phyloP scores from a whole-genome alignment of 2,113 vertebrate genomes.

The Neotoma lepida region DNA sequence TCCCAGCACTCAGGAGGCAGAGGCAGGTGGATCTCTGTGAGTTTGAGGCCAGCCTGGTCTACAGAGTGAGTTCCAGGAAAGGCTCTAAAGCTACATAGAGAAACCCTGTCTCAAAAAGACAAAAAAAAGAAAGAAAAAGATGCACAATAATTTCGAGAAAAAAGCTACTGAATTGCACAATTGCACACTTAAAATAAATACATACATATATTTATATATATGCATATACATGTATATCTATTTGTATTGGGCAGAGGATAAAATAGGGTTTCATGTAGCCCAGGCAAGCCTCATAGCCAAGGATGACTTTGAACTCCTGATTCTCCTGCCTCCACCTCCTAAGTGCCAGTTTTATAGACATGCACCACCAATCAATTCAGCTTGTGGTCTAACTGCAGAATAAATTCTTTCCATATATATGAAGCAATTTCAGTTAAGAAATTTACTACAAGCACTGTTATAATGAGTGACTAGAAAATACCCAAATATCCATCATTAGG shows the following conservation, averaged over 20 bases:
- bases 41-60: too few species aligned
- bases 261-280: not conserved
- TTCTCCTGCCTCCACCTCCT: not conserved
- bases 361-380: not conserved
- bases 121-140: too few species aligned
- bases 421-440: not conserved
- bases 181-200: not conserved
- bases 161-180: not conserved
- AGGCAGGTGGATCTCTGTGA: too few species aligned
- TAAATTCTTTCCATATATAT: conserved; percentile 6
- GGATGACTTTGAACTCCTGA: not conserved
- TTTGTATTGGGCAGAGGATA: not conserved
- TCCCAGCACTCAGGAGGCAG: too few species aligned
- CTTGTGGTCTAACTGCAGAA: conserved; percentile 12
- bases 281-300: not conserved
- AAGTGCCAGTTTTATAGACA: not conserved
- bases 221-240: not conserved
- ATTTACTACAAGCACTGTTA: conserved; percentile 20
- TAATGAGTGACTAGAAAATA: not conserved
- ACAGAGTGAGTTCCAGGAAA: too few species aligned
- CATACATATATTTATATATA: not conserved
- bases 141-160: not conserved
- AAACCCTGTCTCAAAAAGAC: too few species aligned
- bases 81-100: too few species aligned
- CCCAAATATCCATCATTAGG: not conserved